Evolutionary conservation across 2,113 vertebrate species (phyloP).

Genomic region (Megaleporinus macrocephalus): DNA sequence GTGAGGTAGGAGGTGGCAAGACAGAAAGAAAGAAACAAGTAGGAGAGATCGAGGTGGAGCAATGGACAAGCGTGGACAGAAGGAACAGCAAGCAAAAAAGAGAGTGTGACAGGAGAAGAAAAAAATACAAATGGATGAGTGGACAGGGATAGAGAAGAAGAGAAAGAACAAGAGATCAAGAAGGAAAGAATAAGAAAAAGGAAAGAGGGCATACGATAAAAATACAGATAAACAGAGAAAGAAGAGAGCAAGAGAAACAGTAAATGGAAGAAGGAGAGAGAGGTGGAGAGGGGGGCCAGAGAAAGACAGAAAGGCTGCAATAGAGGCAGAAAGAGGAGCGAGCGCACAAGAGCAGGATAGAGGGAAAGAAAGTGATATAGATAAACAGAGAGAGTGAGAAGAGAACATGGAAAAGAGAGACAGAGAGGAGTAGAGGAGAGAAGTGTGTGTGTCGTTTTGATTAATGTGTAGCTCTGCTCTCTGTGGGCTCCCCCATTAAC

Average conservation of each 20-base stretch:
- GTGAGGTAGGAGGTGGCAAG: slow-evolving; percentile 2
- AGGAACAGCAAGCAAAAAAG: no score
- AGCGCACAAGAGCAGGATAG: not conserved
- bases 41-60: not conserved
- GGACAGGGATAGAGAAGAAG: no score
- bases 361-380: no score
- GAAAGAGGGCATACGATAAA: no score
- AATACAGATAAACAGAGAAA: no score
- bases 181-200: no score
- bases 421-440: slow-evolving; percentile 11
- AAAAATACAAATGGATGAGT: no score
- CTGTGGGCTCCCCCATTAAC: slow-evolving; percentile 75
- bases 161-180: no score
- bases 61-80: no score
- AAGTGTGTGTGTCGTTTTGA: slow-evolving; percentile 66
- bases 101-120: no score
- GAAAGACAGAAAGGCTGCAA: not conserved
- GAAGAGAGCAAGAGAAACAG: no score
- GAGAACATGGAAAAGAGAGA: not conserved
- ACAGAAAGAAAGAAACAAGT: not conserved
- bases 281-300: not conserved
- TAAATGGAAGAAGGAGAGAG: no score
- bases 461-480: slow-evolving; percentile 78
- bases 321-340: not conserved
- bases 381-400: slow-evolving; percentile 33